Evolutionary conservation across 2,113 vertebrate species (phyloP).

Genomic region (Semnornis frantzii): DNA sequence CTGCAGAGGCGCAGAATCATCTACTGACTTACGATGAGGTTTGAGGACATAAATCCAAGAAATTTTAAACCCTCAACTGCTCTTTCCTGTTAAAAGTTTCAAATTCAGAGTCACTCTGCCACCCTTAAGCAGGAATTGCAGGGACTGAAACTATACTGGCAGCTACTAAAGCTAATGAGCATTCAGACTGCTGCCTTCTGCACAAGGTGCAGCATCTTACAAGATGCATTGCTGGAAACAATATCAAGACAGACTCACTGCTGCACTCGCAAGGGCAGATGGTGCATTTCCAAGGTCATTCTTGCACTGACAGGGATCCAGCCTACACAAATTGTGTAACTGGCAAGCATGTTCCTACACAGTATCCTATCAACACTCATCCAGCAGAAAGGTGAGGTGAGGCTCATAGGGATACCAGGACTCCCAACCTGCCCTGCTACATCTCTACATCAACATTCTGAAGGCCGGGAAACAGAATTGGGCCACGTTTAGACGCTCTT

Average conservation of each 20-base stretch:
- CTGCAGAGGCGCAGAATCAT: neutral
- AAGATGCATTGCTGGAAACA: neutral
- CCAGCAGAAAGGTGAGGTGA: neutral
- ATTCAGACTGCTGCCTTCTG: neutral
- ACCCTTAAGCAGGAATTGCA: neutral
- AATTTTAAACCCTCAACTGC: neutral
- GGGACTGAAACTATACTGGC: neutral
- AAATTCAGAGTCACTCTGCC: neutral
- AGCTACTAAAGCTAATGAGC: neutral
- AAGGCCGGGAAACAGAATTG: neutral
- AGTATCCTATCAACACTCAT: neutral
- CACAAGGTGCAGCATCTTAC: neutral
- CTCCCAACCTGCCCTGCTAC: neutral
- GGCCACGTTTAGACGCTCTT: neutral
- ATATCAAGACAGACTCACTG: neutral
- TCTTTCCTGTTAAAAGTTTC: neutral
- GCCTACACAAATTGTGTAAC: neutral
- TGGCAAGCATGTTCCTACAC: neutral
- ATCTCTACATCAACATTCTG: fast-evolving
- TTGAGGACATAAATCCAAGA: neutral
- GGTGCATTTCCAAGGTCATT: neutral
- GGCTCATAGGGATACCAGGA: neutral
- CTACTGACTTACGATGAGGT: neutral
- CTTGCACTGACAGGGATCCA: neutral
- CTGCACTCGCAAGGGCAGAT: neutral